Evolutionary conservation across 2,888 invertebrate species (phyloP).

Genomic region (Drosophila recens): DNA sequence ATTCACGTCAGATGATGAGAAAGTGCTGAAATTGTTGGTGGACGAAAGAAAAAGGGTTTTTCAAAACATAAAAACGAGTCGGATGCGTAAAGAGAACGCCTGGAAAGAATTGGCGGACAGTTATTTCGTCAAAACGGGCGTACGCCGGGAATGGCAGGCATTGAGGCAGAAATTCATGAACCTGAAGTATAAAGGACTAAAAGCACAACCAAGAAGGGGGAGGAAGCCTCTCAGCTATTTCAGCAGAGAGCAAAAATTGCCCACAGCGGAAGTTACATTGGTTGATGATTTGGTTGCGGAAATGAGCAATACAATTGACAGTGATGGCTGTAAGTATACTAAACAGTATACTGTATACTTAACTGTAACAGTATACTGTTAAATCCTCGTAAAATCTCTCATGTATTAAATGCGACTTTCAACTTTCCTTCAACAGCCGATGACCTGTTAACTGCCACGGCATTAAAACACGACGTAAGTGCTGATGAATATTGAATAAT

Average conservation of each 20-base stretch:
- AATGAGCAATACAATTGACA: constrained; percentile 12
- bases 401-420: neutral
- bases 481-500: neutral
- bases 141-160: constrained; percentile 30
- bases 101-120: constrained; percentile 45
- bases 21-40: constrained; percentile 19
- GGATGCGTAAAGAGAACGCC: constrained; percentile 21
- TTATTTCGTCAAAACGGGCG: constrained; percentile 24
- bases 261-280: neutral
- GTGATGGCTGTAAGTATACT: constrained; percentile 25
- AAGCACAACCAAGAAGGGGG: neutral
- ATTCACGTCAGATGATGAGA: constrained; percentile 31
- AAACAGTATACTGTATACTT: no score
- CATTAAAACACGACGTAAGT: neutral
- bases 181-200: constrained; percentile 26
- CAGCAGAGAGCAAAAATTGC: neutral
- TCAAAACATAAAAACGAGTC: constrained; percentile 19
- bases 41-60: constrained; percentile 22
- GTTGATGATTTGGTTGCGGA: neutral
- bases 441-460: neutral
- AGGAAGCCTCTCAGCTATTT: neutral
- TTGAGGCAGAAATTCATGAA: constrained; percentile 28
- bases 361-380: neutral
- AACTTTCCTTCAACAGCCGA: neutral
- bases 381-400: neutral